Percentiles rank a stretch among this genome's conserved stretches.
These are phyloP conservation scores for Colinus virginianus DNA, from an alignment of 2,113 vertebrate species.

Conservation along the genomic window DNA sequence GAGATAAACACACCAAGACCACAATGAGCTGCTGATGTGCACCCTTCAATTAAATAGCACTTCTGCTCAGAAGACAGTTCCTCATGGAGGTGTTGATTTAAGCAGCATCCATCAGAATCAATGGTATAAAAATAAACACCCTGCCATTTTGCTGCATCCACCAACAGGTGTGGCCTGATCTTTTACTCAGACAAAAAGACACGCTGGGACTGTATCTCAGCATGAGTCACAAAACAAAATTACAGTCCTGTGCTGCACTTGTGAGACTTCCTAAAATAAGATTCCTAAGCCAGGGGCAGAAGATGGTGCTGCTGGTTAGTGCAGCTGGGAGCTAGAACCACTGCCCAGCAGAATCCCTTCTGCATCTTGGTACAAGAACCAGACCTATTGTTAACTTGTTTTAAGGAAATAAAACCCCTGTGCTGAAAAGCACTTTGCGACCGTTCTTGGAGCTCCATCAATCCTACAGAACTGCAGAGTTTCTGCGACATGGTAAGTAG, in stretches of 20 bases:
- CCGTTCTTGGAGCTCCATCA: not conserved
- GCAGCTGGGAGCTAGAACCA: not conserved
- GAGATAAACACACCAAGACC: constrained; percentile 10
- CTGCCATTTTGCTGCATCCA: constrained; percentile 53
- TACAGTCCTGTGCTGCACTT: constrained; percentile 26
- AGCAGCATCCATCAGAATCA: constrained; percentile 54
- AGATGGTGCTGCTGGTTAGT: not conserved
- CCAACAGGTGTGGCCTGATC: constrained; percentile 51
- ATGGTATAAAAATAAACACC: constrained; percentile 57
- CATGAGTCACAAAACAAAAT: constrained; percentile 66
- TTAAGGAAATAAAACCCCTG: not conserved
- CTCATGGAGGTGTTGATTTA: constrained; percentile 59
- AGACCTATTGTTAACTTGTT: not conserved
- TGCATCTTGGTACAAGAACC: not conserved
- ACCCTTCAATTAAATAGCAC: constrained; percentile 62
- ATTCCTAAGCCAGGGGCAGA: constrained; percentile 8
- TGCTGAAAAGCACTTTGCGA: not conserved
- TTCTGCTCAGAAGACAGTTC: constrained; percentile 56
- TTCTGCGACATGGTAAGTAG: not conserved
- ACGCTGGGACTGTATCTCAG: constrained; percentile 1
- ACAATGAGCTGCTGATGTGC: not conserved
- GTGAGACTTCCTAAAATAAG: constrained; percentile 35
- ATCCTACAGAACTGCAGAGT: not conserved
- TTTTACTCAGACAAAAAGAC: constrained; percentile 61
- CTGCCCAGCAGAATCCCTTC: not conserved